Conservation (phyloP, 2,113 vertebrate genomes). For the Anser cygnoides region DNA sequence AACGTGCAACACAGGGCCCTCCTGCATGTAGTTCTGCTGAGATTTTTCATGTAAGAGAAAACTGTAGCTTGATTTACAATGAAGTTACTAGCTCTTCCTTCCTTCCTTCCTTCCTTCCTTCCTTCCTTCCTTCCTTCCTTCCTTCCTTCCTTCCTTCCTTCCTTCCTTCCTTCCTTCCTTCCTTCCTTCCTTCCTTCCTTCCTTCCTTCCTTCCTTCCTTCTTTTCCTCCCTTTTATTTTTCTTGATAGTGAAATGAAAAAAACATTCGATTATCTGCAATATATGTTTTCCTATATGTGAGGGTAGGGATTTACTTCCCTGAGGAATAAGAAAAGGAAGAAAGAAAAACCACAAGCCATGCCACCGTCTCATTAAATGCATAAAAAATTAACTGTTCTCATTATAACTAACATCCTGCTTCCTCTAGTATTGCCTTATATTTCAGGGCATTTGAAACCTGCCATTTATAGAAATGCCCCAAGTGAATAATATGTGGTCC, state of each 20-base stretch:
- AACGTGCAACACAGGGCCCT: neutral
- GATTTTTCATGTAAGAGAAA: neutral
- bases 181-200: neutral
- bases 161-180: neutral
- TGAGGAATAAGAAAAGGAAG: constrained; percentile 20
- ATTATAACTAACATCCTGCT: constrained; percentile 67
- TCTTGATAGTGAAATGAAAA: neutral
- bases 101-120: neutral
- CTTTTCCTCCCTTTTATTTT: neutral
- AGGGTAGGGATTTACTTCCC: constrained; percentile 56
- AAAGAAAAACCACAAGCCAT: neutral
- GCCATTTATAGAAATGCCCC: constrained; percentile 55
- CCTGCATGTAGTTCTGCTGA: neutral
- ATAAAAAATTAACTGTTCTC: constrained; percentile 43
- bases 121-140: neutral
- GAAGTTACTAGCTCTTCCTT: neutral
- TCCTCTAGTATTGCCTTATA: constrained; percentile 56
- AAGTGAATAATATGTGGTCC: constrained; percentile 26
- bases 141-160: neutral
- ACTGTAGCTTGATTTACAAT: neutral
- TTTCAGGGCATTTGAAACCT: constrained; percentile 67
- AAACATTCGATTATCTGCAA: neutral
- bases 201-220: no score
- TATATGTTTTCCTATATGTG: constrained; percentile 8
- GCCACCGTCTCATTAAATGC: constrained; percentile 44